Evolutionary conservation across 2,113 vertebrate species (phyloP).

Genomic region (Prietella phreatophila): DNA sequence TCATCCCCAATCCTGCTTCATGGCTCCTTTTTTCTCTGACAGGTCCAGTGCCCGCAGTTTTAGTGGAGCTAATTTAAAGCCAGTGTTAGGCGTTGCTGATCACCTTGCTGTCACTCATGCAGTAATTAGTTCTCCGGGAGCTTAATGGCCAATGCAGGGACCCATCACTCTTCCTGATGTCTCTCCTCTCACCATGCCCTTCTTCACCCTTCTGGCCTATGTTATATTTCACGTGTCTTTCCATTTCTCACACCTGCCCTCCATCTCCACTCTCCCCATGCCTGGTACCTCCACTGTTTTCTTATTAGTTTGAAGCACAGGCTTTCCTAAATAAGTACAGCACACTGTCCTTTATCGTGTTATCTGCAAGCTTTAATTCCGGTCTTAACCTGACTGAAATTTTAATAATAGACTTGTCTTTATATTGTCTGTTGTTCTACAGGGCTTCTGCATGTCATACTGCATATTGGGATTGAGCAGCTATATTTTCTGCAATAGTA

Average conservation of each 20-base stretch:
- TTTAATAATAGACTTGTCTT: neutral
- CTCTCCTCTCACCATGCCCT: slow-evolving; percentile 15
- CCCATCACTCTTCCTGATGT: slow-evolving; percentile 52
- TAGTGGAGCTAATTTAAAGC: slow-evolving; percentile 62
- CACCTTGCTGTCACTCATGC: slow-evolving; percentile 67
- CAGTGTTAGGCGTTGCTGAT: slow-evolving; percentile 60
- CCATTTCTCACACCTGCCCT: neutral
- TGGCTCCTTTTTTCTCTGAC: slow-evolving; percentile 28
- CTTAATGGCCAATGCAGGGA: slow-evolving; percentile 58
- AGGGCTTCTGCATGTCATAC: neutral
- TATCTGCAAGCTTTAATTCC: no score
- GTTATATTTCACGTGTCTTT: neutral
- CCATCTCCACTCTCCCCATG: neutral
- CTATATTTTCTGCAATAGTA: neutral
- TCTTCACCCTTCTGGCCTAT: slow-evolving; percentile 17
- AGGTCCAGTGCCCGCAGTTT: slow-evolving; percentile 4
- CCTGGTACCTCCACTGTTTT: neutral
- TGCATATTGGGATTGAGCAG: neutral
- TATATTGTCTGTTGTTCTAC: neutral
- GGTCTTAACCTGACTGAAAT: neutral
- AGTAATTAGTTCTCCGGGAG: slow-evolving; percentile 67
- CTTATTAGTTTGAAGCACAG: neutral
- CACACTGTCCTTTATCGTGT: neutral
- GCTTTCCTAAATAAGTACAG: neutral
- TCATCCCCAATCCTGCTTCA: slow-evolving; percentile 32